Base-by-base conservation (phyloP, 2,888 invertebrate genomes). In the Caradrina clavipalpis region DNA sequence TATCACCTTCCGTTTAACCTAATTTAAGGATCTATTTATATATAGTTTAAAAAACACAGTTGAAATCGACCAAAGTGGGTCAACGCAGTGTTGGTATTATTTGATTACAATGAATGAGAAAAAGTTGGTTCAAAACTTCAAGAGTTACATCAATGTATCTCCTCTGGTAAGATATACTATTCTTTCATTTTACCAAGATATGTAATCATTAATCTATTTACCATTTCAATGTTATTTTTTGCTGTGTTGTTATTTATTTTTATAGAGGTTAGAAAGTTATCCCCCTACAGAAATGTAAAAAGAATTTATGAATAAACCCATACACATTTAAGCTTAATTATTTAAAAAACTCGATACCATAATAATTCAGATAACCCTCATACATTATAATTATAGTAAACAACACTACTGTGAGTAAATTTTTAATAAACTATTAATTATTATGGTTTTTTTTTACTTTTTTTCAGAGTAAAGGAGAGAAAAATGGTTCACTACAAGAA, bases 91-190 rank as follows among this genome's bases (percentile, higher is more conserved):
- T 84, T 86, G 85, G 87, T 86, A 81, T 76, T 85, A 89, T 84
- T 88, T 88, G 86, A 88, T 87, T 89, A 96, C 91, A 93, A 96
- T 96, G 96, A 96, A 96, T 90, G 96, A 96, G 85, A 96, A 95
- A 91, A 96, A 95, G 89, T 86, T 96, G 78, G 94, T 94, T 72
- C 94, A 95, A 83, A 96, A 96, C 90, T 96, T 96, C 90, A 96
- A 94, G 90, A 96, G 96, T 88, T 96, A 96, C 91, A 94, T 96
- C 86, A 94, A 94, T 86, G 94, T 93, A 81, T 91, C 94, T 74
- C 89, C 93, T 69, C 86, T 91, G 92, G 95, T 95, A 88, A 92
- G 71, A 57, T 61, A 60, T 65, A 49, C 8, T 42, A 21, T 15
- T 45, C 7, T 57, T 54, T 54, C 1, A 47, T 56, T 2, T 56